These are phyloP conservation scores for Cheumatopsyche charites DNA, from an alignment of 1,140 invertebrate genomes.

Conservation along the genomic window DNA sequence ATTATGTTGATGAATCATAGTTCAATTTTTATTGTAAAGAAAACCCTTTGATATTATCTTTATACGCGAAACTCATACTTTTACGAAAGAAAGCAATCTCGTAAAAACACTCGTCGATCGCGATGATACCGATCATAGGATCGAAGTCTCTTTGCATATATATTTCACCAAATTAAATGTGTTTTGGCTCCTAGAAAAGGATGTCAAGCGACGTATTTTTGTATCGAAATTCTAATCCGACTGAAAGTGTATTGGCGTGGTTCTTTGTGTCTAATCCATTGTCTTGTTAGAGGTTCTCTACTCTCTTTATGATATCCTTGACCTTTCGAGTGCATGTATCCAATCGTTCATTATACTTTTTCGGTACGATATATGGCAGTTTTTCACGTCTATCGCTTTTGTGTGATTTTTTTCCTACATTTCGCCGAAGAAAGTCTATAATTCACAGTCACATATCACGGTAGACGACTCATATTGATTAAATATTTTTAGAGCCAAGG, in stretches of 20 bases:
- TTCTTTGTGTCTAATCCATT: slow-evolving; percentile 8
- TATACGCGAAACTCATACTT: background rate
- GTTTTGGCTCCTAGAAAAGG: too few species aligned
- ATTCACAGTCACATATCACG: slow-evolving; percentile 4
- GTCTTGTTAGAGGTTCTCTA: slow-evolving; percentile 10
- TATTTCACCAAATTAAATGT: too few species aligned
- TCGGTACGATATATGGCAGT: background rate
- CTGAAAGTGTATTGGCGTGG: background rate
- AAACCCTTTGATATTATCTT: too few species aligned
- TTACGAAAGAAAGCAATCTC: slow-evolving; percentile 5
- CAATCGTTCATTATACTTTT: slow-evolving; percentile 16
- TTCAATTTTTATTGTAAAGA: too few species aligned
- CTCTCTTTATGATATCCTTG: slow-evolving; percentile 20
- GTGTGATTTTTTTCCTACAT: background rate
- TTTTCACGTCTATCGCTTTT: slow-evolving; percentile 1
- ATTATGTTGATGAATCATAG: too few species aligned
- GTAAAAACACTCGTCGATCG: slow-evolving; percentile 10
- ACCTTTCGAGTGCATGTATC: slow-evolving; percentile 11
- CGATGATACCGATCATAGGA: too few species aligned
- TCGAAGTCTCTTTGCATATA: too few species aligned
- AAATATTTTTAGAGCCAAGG: background rate
- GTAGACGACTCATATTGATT: slow-evolving; percentile 15
- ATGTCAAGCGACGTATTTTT: too few species aligned
- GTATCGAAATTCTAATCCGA: too few species aligned
- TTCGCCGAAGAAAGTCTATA: background rate